Percentiles rank a stretch among this genome's conserved stretches.
Conservation (phyloP, 2,797 vertebrate species). For the Synaphobranchus kaupii region DNA sequence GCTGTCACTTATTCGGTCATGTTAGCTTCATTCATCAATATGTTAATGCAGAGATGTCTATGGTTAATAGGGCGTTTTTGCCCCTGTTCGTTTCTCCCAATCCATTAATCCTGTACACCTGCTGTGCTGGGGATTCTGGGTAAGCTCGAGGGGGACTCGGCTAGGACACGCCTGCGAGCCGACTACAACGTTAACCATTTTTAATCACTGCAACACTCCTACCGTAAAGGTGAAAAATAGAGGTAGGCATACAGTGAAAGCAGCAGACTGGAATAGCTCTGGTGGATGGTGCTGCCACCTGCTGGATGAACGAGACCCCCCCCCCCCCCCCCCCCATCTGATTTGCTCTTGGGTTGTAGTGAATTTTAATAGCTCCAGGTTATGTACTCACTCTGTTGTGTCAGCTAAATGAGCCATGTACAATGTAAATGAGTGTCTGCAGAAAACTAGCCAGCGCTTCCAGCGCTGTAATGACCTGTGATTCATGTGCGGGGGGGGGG, state of each 20-base stretch:
- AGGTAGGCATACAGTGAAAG: slow-evolving; percentile 27
- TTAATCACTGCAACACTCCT: neutral
- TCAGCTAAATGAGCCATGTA: slow-evolving; percentile 33
- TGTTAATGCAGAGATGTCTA: slow-evolving; percentile 10
- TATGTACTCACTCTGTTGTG: slow-evolving; percentile 23
- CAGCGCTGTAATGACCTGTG: slow-evolving; percentile 9
- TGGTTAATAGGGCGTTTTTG: slow-evolving; percentile 8
- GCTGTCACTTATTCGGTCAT: slow-evolving; percentile 32
- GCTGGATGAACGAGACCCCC: slow-evolving; percentile 53
- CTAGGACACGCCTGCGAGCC: neutral
- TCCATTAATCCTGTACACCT: slow-evolving; percentile 10
- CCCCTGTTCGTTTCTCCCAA: neutral
- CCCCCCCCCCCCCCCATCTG: neutral
- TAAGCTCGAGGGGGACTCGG: neutral
- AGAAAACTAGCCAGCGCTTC: neutral
- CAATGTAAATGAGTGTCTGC: slow-evolving; percentile 28
- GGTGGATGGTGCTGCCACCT: slow-evolving; percentile 72
- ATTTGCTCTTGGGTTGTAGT: slow-evolving; percentile 8
- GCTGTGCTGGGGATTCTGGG: neutral
- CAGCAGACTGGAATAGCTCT: slow-evolving; percentile 27
- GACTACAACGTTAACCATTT: neutral
- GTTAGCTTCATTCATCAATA: slow-evolving; percentile 16
- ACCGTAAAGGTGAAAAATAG: slow-evolving; percentile 13
- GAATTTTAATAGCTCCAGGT: slow-evolving; percentile 18
- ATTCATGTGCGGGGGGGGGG: neutral